Conservation (phyloP, 2,797 vertebrate species). For the Sebastiscus tertius region DNA sequence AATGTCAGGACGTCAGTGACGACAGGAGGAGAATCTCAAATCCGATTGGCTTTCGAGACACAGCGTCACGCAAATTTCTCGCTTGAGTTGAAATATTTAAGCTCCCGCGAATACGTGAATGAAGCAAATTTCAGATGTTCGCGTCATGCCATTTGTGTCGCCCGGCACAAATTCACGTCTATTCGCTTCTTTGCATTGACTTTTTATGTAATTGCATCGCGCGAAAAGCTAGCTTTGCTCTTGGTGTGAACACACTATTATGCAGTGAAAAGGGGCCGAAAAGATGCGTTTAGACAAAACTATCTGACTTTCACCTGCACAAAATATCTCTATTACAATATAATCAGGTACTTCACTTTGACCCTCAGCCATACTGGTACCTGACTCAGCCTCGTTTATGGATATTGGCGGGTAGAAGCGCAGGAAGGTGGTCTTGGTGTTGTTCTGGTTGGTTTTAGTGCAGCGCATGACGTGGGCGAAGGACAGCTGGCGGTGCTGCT, state of each 20-base stretch:
- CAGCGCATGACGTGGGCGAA: conserved; percentile 92
- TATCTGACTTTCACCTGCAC: not conserved
- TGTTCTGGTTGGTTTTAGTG: conserved; percentile 86
- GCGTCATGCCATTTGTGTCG: too few species aligned
- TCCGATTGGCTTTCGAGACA: not conserved
- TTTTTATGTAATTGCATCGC: too few species aligned
- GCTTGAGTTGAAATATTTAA: too few species aligned
- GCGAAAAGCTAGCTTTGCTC: too few species aligned
- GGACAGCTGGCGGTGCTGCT: conserved; percentile 93
- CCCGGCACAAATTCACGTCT: too few species aligned
- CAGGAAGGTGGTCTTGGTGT: conserved; percentile 91
- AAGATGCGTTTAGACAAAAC: too few species aligned
- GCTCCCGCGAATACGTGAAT: too few species aligned
- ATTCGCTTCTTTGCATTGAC: too few species aligned
- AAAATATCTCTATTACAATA: not conserved
- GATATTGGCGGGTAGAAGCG: conserved; percentile 92
- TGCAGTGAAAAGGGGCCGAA: too few species aligned
- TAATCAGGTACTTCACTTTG: not conserved
- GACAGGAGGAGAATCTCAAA: not conserved
- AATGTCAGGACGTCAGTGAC: not conserved
- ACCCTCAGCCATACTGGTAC: not conserved
- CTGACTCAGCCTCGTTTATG: conserved; percentile 76
- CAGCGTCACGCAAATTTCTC: not conserved
- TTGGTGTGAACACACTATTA: too few species aligned
- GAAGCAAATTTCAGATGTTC: too few species aligned